These are phyloP conservation scores for Eupithecia centaureata DNA, from an alignment of 2,888 invertebrate genomes.

Conservation along the genomic window DNA sequence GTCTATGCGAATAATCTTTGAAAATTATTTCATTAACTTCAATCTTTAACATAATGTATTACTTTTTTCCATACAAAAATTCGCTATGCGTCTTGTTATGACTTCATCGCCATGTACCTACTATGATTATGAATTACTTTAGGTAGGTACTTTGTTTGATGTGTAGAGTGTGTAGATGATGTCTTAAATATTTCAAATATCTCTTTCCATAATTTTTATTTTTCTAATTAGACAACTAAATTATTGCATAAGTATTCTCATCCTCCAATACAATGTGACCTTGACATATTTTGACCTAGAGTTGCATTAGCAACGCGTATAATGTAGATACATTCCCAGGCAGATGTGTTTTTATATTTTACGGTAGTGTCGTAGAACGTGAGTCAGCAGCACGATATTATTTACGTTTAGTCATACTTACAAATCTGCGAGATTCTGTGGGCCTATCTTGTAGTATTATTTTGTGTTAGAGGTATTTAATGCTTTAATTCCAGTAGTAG, in stretches of 20 bases:
- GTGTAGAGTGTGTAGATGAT: not conserved
- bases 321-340: conserved; percentile 6
- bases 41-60: too few relatives aligned
- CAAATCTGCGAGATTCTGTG: conserved; percentile 26
- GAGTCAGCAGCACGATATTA: conserved; percentile 37
- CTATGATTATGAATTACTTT: not conserved
- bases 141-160: not conserved
- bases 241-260: not conserved
- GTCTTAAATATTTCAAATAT: not conserved
- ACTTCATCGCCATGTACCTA: too few relatives aligned
- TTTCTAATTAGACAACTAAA: not conserved
- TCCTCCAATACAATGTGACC: conserved; percentile 4
- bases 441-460: conserved; percentile 2
- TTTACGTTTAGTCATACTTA: conserved; percentile 37
- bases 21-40: too few relatives aligned
- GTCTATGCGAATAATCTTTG: too few relatives aligned
- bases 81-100: too few relatives aligned
- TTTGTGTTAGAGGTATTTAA: not conserved
- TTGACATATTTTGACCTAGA: conserved; percentile 19
- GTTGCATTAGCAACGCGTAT: conserved; percentile 13
- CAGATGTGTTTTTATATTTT: conserved; percentile 27
- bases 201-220: not conserved
- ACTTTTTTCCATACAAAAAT: too few relatives aligned
- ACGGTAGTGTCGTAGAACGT: conserved; percentile 32
- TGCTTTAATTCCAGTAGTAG: not conserved